phyloP scores from a whole-genome alignment of 2,113 vertebrate species.

The Muntiacus reevesi region DNA sequence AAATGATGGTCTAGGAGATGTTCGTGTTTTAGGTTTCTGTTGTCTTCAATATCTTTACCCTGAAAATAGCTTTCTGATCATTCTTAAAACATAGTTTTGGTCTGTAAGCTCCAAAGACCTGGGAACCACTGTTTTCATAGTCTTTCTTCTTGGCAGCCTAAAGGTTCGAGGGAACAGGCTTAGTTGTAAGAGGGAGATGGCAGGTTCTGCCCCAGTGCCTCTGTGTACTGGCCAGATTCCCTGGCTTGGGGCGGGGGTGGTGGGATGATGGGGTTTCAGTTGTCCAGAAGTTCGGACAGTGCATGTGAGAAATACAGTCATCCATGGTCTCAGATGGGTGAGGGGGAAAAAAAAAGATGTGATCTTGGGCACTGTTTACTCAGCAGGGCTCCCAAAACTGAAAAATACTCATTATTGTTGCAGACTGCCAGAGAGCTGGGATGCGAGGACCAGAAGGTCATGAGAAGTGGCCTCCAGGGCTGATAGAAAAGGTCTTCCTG shows the following conservation, averaged over 20 bases:
- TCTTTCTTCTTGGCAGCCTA: conserved; percentile 61
- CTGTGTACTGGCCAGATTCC: neutral
- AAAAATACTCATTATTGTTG: neutral
- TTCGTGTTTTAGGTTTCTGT: neutral
- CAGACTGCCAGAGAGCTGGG: neutral
- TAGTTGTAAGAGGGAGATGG: conserved; percentile 37
- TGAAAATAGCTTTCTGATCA: neutral
- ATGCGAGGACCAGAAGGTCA: neutral
- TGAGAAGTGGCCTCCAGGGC: rapidly evolving
- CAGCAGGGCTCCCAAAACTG: neutral
- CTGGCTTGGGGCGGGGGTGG: neutral
- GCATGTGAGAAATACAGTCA: neutral
- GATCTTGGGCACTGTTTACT: neutral
- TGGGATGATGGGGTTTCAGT: neutral
- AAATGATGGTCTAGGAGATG: neutral
- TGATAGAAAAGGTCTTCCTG: neutral
- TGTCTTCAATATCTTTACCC: neutral
- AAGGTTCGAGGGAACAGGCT: conserved; percentile 48
- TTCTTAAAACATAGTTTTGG: neutral
- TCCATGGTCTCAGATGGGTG: neutral
- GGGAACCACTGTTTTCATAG: conserved; percentile 26
- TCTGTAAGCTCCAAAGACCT: neutral
- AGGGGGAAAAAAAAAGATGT: rapidly evolving
- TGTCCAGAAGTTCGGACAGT: neutral
- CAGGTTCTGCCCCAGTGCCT: neutral